Percentiles rank a stretch among this genome's conserved stretches.
phyloP scores from a whole-genome alignment of 2,888 invertebrate genomes.

The Microchrysa polita region DNA sequence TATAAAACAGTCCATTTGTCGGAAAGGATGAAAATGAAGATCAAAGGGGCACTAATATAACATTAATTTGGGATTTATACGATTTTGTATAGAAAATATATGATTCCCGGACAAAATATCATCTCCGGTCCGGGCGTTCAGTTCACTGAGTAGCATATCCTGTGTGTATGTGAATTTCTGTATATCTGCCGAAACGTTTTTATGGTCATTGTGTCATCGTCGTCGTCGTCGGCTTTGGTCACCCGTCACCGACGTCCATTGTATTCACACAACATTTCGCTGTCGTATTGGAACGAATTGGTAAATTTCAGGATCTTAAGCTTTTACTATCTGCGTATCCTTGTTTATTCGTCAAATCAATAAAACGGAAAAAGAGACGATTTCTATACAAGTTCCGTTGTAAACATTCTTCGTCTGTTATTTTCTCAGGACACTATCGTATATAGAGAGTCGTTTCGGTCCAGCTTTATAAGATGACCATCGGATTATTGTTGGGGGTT shows the following conservation, averaged over 20 bases:
- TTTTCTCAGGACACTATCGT: not conserved
- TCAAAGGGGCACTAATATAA: slow-evolving; percentile 39
- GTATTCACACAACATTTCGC: no score
- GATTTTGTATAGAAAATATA: slow-evolving; percentile 26
- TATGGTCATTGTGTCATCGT: not conserved
- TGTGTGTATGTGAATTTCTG: not conserved
- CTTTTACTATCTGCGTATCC: not conserved
- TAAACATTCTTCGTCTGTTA: not conserved
- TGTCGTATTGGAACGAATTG: slow-evolving; percentile 11
- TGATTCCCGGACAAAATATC: slow-evolving; percentile 21
- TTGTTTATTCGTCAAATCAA: slow-evolving; percentile 15
- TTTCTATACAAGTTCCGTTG: not conserved
- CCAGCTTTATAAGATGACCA: no score
- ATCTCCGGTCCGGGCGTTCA: not conserved
- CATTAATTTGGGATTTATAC: slow-evolving; percentile 41
- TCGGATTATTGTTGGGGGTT: not conserved
- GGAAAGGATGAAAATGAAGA: slow-evolving; percentile 40
- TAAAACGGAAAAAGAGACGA: not conserved
- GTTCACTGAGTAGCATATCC: not conserved
- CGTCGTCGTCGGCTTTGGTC: no score
- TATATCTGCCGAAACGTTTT: not conserved
- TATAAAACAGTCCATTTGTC: slow-evolving; percentile 17
- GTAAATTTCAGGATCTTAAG: not conserved
- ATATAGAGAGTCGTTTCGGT: no score
- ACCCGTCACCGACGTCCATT: no score